Base-by-base conservation (phyloP, 2,797 vertebrate species). In the Smutsia gigantea region DNA sequence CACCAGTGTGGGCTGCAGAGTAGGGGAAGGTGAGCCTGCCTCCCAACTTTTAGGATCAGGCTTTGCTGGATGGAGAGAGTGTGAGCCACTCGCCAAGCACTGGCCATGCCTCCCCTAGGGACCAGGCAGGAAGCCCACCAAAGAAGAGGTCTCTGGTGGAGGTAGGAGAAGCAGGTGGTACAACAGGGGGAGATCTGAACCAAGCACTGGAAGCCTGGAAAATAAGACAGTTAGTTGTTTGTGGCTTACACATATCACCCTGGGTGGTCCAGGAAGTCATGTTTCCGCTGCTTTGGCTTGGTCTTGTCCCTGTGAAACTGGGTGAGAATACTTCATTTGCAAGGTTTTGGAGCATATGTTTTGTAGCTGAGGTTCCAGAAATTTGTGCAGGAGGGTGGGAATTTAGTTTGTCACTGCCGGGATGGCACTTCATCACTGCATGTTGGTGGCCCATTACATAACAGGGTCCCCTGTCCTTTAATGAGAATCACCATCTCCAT, bases 1-100 rank as follows among this genome's bases (percentile, higher is more conserved):
- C 53, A 27, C 4, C 3, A 0, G 4, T n/a, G 51, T 1, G 0
- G 29, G 4, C 18, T 34, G 17, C 2, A 1, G 9, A 17, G 49
- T 14, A 7, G 57, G 46, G 8, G 68, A 21, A 57, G 18, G 8
- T 17, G 61, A 57, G 23, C 19, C 55, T 34, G 46, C 55, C 39
- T 27, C 23, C 29, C 29, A 21, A 15, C 31, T 59, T 8, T 31
- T 14, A 21, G 83, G 42, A 34, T 21, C 0, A 3, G 14, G 27
- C 17, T 83, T 64, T 34, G 1, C 34, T 14, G n/a, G 51, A 1
- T 18, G 2, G 53, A 72, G 34, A 29, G 2, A 63, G 82, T 7
- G 18, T 57, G 83, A 61, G 34, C 7, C 23, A 18, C n/a, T 23
- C 7, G 12, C 7, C 19, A 19, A 61, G 63, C 25, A 39, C 14